These are phyloP conservation scores for Eurytoma californica DNA, from an alignment of 2,888 invertebrate genomes.

Conservation along the genomic window DNA sequence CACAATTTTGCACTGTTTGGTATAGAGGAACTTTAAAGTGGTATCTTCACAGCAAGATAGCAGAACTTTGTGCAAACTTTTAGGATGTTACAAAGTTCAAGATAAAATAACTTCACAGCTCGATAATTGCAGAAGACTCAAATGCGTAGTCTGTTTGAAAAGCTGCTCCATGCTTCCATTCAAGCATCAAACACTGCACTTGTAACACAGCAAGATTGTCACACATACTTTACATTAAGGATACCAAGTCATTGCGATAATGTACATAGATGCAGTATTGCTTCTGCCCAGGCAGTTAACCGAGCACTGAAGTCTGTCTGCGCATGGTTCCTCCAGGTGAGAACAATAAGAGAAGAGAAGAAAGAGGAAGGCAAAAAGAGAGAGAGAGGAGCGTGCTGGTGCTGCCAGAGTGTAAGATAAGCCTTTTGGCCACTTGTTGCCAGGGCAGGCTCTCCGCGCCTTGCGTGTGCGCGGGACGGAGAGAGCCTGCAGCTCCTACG, in stretches of 20 bases:
- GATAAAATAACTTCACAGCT: constrained; percentile 13
- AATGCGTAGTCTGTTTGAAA: not conserved
- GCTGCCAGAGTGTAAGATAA: constrained; percentile 27
- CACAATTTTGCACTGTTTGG: not conserved
- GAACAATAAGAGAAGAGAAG: not conserved
- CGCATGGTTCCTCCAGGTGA: not conserved
- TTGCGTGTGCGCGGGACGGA: constrained; percentile 16
- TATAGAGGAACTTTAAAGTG: not conserved
- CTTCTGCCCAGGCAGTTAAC: not conserved
- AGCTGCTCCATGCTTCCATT: not conserved
- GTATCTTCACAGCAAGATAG: constrained; percentile 8
- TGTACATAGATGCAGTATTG: not conserved
- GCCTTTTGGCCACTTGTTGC: constrained; percentile 55
- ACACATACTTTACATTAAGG: no score
- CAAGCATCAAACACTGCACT: constrained; percentile 2
- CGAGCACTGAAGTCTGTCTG: not conserved
- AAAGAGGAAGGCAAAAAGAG: constrained; percentile 6
- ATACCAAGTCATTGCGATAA: no score
- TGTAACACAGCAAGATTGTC: not conserved
- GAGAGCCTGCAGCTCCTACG: not conserved
- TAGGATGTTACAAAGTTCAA: constrained; percentile 6
- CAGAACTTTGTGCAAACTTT: constrained; percentile 11
- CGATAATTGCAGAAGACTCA: not conserved
- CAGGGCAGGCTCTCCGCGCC: constrained; percentile 33
- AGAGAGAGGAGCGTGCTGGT: constrained; percentile 2